Base-by-base conservation (phyloP, 2,888 invertebrate species). In the Thera britannica region DNA sequence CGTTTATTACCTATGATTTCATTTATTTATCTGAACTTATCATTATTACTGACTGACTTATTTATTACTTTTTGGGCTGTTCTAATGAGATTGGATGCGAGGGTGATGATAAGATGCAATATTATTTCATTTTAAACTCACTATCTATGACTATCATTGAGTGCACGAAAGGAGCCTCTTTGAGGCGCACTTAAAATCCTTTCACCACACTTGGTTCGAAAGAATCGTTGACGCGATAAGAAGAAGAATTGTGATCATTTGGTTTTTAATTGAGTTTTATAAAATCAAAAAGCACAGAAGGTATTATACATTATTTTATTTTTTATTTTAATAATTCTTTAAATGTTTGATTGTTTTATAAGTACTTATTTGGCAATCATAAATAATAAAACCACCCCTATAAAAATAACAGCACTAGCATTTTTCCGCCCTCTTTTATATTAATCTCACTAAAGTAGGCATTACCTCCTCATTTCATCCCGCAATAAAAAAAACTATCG, bases 401-500 rank as follows among this genome's bases (percentile, higher is more conserved):
- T 34, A 12, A 56, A 46, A n/a, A 54, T 60, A 52, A 60, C 61
- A 61, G 34, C 44, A 34, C 8, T 12, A 2, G 1, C 23, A 36
- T 11, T 57, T 59, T 52, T 59, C 64, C 48, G 36, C 71, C 74
- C 64, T 12, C 38, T 71, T 70, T 68, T 69, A 62, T 65, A 76
- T 73, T 71, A 74, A 74, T 73, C 69, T 67, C 61, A 66, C 58
- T 67, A 61, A 67, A 67, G 57, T 74, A 74, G 66, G 74, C 71
- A 73, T 78, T 74, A 75, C 61, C 38, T 4, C 8, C 77, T 75
- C 70, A 75, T 78, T 75, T 78, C 72, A 76, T 76, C 73, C 70
- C 59, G 57, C 68, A 74, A 79, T 80, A 79, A 80, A 77, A 52
- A 79, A 80, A 79, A 84, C 65, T 91, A 91, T 92, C 87, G 91